Evolutionary conservation across 2,888 invertebrate genomes (phyloP).

Genomic region (Zele albiditarsus): DNA sequence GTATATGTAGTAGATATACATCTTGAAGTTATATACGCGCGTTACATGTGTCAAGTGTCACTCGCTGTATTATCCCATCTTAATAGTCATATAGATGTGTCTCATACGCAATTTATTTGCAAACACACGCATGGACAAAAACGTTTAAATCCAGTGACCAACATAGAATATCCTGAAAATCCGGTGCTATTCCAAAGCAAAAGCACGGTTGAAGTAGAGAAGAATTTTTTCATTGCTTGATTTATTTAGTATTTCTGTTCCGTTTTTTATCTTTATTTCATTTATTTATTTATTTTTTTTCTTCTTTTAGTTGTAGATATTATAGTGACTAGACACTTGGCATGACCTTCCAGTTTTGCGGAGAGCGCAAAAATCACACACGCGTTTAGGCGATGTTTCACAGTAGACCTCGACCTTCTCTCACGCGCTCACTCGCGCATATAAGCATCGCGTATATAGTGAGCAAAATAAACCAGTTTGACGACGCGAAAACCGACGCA

Average conservation of each 20-base stretch:
- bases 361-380: conserved; percentile 20
- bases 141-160: conserved; percentile 2
- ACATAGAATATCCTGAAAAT: conserved; percentile 67
- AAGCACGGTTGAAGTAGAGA: not conserved
- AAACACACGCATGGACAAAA: not conserved
- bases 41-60: not conserved
- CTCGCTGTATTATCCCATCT: not conserved
- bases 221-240: conserved; percentile 25
- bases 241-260: not conserved
- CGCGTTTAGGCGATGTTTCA: conserved; percentile 45
- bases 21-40: not conserved
- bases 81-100: not conserved
- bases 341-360: conserved; percentile 39
- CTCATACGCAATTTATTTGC: not conserved
- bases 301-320: not conserved
- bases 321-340: conserved; percentile 36
- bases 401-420: conserved; percentile 49
- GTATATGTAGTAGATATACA: not conserved
- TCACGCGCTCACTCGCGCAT: not conserved
- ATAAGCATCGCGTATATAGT: conserved; percentile 44
- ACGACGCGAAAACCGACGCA: conserved; percentile 48
- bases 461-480: conserved; percentile 65
- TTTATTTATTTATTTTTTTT: not conserved
- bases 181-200: conserved; percentile 55
- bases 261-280: not conserved